Percentiles rank a stretch among this genome's conserved stretches.
These are phyloP conservation scores for Polyommatus icarus DNA, from an alignment of 2,888 invertebrate genomes.

Conservation along the genomic window DNA sequence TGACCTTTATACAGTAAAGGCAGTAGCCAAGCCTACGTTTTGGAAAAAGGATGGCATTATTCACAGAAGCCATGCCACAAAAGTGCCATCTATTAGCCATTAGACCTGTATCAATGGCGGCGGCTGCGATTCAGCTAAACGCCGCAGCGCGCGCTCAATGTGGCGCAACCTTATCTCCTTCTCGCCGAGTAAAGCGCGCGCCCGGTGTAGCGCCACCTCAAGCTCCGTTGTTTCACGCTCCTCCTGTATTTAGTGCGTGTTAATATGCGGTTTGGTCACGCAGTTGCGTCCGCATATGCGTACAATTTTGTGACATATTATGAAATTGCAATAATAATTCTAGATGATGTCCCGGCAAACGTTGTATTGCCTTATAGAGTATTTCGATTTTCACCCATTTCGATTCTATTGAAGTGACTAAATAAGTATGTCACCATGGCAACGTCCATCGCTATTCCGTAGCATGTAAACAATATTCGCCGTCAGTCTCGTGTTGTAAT, in stretches of 20 bases:
- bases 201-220: conserved; percentile 90
- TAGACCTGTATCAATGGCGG: conserved; percentile 63
- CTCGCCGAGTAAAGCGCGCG: conserved; percentile 88
- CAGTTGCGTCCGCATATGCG: background rate
- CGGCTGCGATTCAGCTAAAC: conserved; percentile 71
- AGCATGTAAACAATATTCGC: too few species aligned
- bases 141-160: conserved; percentile 87
- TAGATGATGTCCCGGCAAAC: too few species aligned
- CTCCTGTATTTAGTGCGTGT: conserved; percentile 74
- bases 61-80: background rate
- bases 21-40: too few species aligned
- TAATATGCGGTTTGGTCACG: background rate
- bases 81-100: background rate
- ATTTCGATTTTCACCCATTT: too few species aligned
- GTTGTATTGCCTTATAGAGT: too few species aligned
- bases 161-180: conserved; percentile 90
- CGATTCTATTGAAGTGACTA: too few species aligned
- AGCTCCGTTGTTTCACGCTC: conserved; percentile 91
- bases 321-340: too few species aligned
- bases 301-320: background rate
- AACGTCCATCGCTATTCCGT: too few species aligned
- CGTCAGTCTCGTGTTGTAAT: too few species aligned
- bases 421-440: too few species aligned
- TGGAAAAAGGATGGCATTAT: background rate
- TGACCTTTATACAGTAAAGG: too few species aligned